Base-by-base conservation (phyloP, 1,140 invertebrate genomes). In the Thaumetopoea pityocampa region DNA sequence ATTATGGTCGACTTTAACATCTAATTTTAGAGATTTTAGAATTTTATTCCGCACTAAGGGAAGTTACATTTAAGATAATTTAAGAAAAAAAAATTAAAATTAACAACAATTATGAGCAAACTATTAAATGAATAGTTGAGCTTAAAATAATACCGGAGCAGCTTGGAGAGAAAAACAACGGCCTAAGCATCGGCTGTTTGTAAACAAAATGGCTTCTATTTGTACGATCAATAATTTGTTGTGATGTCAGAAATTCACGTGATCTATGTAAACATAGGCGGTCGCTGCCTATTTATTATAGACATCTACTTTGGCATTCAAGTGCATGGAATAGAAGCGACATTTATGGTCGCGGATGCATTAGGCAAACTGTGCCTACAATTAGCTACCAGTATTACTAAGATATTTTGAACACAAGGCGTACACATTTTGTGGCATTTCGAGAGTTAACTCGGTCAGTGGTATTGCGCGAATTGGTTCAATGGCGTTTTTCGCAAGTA, bases 91-190 rank as follows among this genome's bases (percentile, higher is more conserved):
- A 69, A 62, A 72, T 65, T 65, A 70, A 64, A 66, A 78, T 68
- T 60, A 79, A 80, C 59, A 80, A 80, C 76, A 79, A 79, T 67
- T 71, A 76, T 80, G 76, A 80, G 76, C 76, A 80, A 78, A 78
- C 72, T 70, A 77, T 56, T 58, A n/a, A n/a, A n/a, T 67, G 64
- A 80, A 69, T 79, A 80, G 69, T 80, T 76, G 76, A 83, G 76
- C 76, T 79, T n/a, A 76, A 76, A 67, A 61, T 67, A 65, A 79
- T 51, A 76, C 76, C 74, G 57, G 79, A 80, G 79, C 79, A 83
- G 79, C 79, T 83, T 83, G 79, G 79, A 77, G 56, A 19, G 35
- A 18, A 50, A 53, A 49, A 57, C 47, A 30, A 55, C 65, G 59
- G 58, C 53, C 54, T 54, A 22, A 33, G 51, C 55, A 51, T 56